Base-by-base conservation (phyloP, 2,888 invertebrate genomes). In the Ischnura elegans region DNA sequence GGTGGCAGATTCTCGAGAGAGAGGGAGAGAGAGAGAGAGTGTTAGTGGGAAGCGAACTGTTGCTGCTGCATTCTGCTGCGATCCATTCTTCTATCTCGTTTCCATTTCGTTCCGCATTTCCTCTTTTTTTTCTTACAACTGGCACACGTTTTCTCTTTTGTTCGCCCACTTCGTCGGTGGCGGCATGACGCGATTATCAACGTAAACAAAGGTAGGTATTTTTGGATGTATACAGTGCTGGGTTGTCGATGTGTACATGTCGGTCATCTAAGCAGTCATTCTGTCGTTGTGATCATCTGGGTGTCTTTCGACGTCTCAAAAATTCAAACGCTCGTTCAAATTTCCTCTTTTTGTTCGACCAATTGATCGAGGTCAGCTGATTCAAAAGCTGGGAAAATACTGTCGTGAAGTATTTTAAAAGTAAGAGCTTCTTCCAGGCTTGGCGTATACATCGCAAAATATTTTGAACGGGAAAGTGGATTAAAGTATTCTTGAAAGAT, bases 1-100 rank as follows among this genome's bases (percentile, higher is more conserved):
- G 76, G 13, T 8, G 76, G 4, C 0, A 36, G 29, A 8, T 29
- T 10, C 8, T 2, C 29, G 29, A 8, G 66, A 8, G 51, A 19
- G 51, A 2, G 51, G 51, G 51, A 6, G 51, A 51, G 19, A 8
- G 51, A 5, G 51, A 51, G 2, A 3, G 51, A 51, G 19, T 51
- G 51, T 13, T 0, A 61, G 21, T 61, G 61, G 61, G 76, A 76
- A 36, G 76, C 76, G 76, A 76, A 76, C 76, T 76, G 76, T 76
- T 76, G 76, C 76, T 76, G 76, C 36, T 36, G 76, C 76, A 76
- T 76, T 76, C 76, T 76, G 76, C 76, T 76, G 76, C 76, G 76
- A 36, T 8, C 76, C 76, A 36, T 36, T 29, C 29, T 76, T 36
- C 76, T 13, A 13, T 36, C 61, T 76, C 6, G 36, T 76, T n/a